Conservation (phyloP, 2,797 vertebrate genomes). For the Coracias cyanogaster region DNA sequence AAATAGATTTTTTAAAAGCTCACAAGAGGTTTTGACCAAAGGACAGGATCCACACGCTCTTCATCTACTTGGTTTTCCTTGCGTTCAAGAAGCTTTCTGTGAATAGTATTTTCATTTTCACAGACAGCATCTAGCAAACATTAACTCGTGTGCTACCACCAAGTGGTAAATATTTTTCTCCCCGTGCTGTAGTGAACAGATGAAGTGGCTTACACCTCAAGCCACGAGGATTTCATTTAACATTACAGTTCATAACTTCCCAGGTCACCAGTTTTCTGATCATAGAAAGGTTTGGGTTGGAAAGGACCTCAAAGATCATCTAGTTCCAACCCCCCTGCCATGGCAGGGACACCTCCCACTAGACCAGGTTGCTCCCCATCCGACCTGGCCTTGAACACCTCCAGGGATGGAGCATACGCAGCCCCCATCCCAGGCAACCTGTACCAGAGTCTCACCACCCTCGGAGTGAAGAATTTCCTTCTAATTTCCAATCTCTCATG, state of each 20-base stretch:
- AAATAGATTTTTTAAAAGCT: neutral
- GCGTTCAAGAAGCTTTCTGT: neutral
- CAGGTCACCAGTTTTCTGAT: neutral
- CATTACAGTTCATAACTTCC: neutral
- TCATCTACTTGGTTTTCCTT: neutral
- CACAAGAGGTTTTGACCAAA: neutral
- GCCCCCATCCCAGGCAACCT: no score
- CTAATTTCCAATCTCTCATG: neutral
- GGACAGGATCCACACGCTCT: neutral
- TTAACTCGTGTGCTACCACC: neutral
- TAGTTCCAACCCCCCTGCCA: no score
- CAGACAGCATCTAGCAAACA: neutral
- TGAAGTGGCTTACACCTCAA: neutral
- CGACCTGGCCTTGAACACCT: no score
- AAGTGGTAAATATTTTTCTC: neutral
- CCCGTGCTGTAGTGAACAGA: fast-evolving
- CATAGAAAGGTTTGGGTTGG: no score
- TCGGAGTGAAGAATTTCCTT: no score
- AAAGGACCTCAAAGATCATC: no score
- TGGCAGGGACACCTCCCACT: no score
- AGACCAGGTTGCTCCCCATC: no score
- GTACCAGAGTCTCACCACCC: no score
- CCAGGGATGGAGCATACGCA: no score
- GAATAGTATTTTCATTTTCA: neutral
- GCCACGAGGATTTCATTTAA: neutral